Base-by-base conservation (phyloP, 2,113 vertebrate species). In the Sinocyclocheilus anophthalmus region DNA sequence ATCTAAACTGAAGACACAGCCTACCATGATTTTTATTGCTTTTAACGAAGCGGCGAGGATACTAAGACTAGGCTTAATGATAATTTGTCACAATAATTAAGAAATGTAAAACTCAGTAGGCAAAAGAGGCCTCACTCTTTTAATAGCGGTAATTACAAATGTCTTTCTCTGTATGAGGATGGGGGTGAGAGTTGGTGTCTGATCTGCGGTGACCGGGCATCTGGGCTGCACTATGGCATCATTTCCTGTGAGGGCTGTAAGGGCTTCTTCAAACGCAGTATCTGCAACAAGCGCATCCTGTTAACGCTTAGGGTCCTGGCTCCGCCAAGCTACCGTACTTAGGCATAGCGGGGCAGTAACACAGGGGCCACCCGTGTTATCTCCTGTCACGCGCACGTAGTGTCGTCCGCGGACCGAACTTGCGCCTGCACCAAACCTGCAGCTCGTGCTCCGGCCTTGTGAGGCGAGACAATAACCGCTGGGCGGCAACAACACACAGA, bases 191-290 rank as follows among this genome's bases (percentile, higher is more conserved):
- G 98, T 90, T 98, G 97, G 90, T 99, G 98, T 94, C 97, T 99
- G 90, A 99, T 99, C 94, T 99, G 98, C 86, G 98, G 97, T 84
- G 98, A 99, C 92, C 95, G 98, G 0, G 98, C 98, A 11, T 99
- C 98, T 3, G 98, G 98, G 89, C 96, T 99, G 93, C 98, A 99
- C 94, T 99, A 99, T 95, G 98, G 98, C 89, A 99, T 99, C 95
- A 99, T 99, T 93, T 99, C 98, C 89, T 99, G 98, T 42, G 98
- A 99, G 90, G 98, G 98, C 92, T 99, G 98, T 95, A 99, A 99
- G 90, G 98, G 98, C 53, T 99, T 99, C 95, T 99, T 99, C 95
- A 99, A 99, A 89, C 93, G 98, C 89, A 99, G 97, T 95, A 99
- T 99, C 95, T 99, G 98, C 95, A 99, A 99, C 96, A 99, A 98